phyloP scores from a whole-genome alignment of 2,888 invertebrate genomes.

The Listrodromus nycthemerus region DNA sequence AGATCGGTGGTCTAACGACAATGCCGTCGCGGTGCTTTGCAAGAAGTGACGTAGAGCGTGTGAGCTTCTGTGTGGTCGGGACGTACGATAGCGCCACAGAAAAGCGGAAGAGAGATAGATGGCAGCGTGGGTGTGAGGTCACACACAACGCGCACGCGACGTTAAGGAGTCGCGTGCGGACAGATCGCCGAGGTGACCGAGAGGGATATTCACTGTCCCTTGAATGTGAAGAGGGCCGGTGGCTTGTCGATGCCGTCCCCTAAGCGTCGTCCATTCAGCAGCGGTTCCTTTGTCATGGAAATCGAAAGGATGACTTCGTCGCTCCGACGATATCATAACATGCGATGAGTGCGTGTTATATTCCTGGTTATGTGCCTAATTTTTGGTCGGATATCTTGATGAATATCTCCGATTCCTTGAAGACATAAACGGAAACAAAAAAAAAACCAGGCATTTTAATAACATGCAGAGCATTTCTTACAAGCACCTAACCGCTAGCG shows the following conservation, averaged over 20 bases:
- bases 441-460: no score
- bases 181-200: conserved; percentile 70
- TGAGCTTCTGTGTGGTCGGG: conserved; percentile 13
- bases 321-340: conserved; percentile 63
- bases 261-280: conserved; percentile 76
- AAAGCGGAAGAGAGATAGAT: conserved; percentile 26
- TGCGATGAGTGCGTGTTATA: conserved; percentile 33
- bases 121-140: conserved; percentile 22
- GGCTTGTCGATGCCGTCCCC: conserved; percentile 78
- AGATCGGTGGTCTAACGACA: conserved; percentile 51
- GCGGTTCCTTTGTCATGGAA: conserved; percentile 75
- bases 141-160: conserved; percentile 66
- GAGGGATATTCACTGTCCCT: conserved; percentile 74
- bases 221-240: conserved; percentile 77
- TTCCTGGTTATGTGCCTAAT: no score
- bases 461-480: no score
- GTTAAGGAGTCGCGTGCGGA: conserved; percentile 74
- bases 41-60: conserved; percentile 42
- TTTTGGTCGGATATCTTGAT: no score
- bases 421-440: no score
- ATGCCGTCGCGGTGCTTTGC: conserved; percentile 51
- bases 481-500: no score
- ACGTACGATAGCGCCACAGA: conserved; percentile 17
- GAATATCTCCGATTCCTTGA: no score
- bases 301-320: conserved; percentile 72